These are phyloP conservation scores for Callionymus lyra DNA, from an alignment of 2,113 vertebrate species.

Conservation along the genomic window DNA sequence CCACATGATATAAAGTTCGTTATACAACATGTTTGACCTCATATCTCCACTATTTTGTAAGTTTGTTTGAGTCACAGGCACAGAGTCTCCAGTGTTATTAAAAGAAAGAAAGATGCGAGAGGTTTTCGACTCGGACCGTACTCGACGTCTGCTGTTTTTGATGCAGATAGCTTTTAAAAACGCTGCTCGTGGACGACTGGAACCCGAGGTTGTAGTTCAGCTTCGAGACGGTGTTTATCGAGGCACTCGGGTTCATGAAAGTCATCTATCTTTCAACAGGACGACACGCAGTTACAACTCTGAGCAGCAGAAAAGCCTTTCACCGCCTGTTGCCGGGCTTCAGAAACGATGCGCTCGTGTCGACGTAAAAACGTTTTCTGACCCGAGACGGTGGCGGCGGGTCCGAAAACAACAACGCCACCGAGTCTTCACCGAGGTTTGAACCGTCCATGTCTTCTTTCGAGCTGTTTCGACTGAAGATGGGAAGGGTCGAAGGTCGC, in stretches of 20 bases:
- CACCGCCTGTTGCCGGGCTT: constrained; percentile 28
- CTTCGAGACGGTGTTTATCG: constrained; percentile 20
- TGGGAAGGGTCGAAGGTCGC: constrained; percentile 23
- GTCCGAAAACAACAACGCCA: constrained; percentile 20
- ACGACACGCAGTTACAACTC: constrained; percentile 2
- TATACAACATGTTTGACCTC: too few species aligned
- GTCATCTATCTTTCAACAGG: constrained; percentile 35
- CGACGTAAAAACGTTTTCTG: constrained; percentile 12
- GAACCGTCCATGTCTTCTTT: constrained; percentile 1
- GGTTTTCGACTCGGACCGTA: too few species aligned
- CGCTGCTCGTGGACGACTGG: too few species aligned
- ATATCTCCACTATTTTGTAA: too few species aligned
- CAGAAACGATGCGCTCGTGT: constrained; percentile 17
- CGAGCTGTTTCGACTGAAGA: constrained; percentile 7
- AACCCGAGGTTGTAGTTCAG: constrained; percentile 15
- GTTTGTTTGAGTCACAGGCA: too few species aligned
- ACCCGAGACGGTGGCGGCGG: constrained; percentile 12
- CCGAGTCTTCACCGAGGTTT: constrained; percentile 6
- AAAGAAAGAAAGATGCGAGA: too few species aligned
- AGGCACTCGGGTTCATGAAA: constrained; percentile 25
- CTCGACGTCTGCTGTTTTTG: too few species aligned
- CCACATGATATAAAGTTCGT: too few species aligned
- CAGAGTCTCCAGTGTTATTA: too few species aligned
- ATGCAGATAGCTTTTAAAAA: too few species aligned
- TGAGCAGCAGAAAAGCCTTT: constrained; percentile 34